Evolutionary conservation across 2,888 invertebrate genomes (phyloP), one percentile per base, ranked within the genome.

Genomic region (Folsomia candida): DNA sequence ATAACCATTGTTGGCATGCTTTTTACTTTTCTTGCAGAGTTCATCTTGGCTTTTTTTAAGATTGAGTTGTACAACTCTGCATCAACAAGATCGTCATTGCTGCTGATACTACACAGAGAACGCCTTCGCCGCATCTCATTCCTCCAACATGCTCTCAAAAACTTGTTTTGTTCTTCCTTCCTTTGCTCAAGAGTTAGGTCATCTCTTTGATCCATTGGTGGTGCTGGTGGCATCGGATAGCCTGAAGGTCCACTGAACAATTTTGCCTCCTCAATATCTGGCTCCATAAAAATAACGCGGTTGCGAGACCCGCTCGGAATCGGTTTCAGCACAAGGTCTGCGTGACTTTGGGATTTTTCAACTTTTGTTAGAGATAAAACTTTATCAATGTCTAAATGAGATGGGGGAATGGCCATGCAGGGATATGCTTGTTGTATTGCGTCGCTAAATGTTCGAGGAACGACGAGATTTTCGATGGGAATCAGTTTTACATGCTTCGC

Each of bases 141-240:
- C 11, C 29, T 29, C 20, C n/a, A 9, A 29, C 37, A 29, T 4
- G 28, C 62, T 29, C 27, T 24, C 11, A 62, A 29, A 62, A 62
- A 62, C 22, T 62, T 62, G 4, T 62, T 20, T 27, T 14, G 9
- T 62, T 62, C 62, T 29, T 62, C 62, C 29, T 62, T 9, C 29
- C 20, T 27, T 20, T 29, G 62, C 29, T 29, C 26, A 9, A 3
- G 4, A n/a, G 2, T 27, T 27, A 62, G 20, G 37, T 20, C 28
- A n/a, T 60, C 9, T 11, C 47, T 18, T 47, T 47, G 9, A 18
- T 18, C 9, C 9, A 47, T 47, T 47, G 47, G 9, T 47, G 9
- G 9, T 18, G 47, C 18, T 47, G 9, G 47, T 18, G 18, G 9
- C 37, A 14, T 37, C 6, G 14, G 37, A 37, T 37, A 37, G 14